These are phyloP conservation scores for Centropyge bicolor DNA, from an alignment of 2,797 vertebrate genomes.

Conservation along the genomic window DNA sequence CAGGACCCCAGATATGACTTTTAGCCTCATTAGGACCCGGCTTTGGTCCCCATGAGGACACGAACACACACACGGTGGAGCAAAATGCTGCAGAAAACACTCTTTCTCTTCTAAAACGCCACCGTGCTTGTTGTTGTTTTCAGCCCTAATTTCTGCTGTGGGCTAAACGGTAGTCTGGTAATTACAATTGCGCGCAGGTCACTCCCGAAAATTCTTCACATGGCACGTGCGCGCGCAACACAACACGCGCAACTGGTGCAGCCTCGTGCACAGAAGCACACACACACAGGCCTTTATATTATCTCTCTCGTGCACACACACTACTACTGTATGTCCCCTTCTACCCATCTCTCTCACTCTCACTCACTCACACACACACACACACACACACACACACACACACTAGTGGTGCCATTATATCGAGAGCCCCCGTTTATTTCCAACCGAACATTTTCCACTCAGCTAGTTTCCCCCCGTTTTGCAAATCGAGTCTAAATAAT, in stretches of 20 bases:
- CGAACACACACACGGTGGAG: neutral
- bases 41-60: neutral
- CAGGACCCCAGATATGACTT: no score
- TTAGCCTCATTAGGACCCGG: no score
- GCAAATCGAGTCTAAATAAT: slow-evolving; percentile 98
- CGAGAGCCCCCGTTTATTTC: slow-evolving; percentile 96
- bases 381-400: slow-evolving; percentile 57
- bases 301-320: slow-evolving; percentile 11
- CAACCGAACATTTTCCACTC: slow-evolving; percentile 98
- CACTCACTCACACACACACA: slow-evolving; percentile 17
- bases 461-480: slow-evolving; percentile 90
- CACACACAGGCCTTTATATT: slow-evolving; percentile 21
- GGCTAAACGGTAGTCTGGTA: slow-evolving; percentile 39
- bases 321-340: neutral
- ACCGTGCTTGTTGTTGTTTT: slow-evolving; percentile 28
- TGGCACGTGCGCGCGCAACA: slow-evolving; percentile 26
- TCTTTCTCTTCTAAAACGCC: slow-evolving; percentile 30
- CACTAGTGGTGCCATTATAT: slow-evolving; percentile 91
- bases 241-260: neutral
- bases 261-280: slow-evolving; percentile 26
- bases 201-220: slow-evolving; percentile 49
- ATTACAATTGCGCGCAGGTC: slow-evolving; percentile 49
- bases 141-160: slow-evolving; percentile 40
- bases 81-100: slow-evolving; percentile 9
- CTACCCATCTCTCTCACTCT: neutral